Evolutionary conservation across 2,113 vertebrate genomes (phyloP), one percentile per base, ranked within the genome.

Genomic region (Corapipo altera): DNA sequence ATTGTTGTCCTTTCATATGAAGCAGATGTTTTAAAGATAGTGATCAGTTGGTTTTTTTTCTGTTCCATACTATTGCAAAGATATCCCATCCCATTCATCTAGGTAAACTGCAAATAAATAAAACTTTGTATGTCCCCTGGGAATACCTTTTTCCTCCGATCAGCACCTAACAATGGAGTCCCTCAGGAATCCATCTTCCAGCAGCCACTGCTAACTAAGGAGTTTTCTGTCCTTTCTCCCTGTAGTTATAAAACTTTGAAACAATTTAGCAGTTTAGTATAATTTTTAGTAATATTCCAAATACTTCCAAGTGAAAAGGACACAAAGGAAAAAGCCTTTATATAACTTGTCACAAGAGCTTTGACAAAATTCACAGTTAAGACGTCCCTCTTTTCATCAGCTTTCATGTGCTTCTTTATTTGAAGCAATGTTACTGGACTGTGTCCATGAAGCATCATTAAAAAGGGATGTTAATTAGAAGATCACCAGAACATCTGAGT

Each of bases 401-500:
- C 32, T 95, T 96, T 97, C 84, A 88, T 74, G 19, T 41, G 46
- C 83, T 89, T 33, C 58, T 79, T 80, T 73, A 74, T 84, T 89
- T 77, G 76, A 82, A 66, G 33, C 30, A 91, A 91, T 57, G 52
- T 72, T 93, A 84, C 8, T 97, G 91, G 89, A 72, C 15, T 87
- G 8, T 7, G 64, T 81, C 91, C 90, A 92, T 52, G 32, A 93
- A 96, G 82, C 32, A 62, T 66, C 75, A 93, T 81, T 82, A 71
- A 86, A 93, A 95, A 84, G 52, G 52, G 92, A 75, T 76, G 80
- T 72, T 94, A 88, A 94, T 92, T 54, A 95, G 71, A 93, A 87
- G 91, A 96, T 93, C 86, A 92, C 32, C 57, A 96, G 85, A 95
- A 97, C 41, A 80, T 83, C 74, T 95, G 91, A 97, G 73, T 97